These are phyloP conservation scores for Protodeltote pygarga DNA, from an alignment of 2,888 invertebrate genomes.

Conservation along the genomic window DNA sequence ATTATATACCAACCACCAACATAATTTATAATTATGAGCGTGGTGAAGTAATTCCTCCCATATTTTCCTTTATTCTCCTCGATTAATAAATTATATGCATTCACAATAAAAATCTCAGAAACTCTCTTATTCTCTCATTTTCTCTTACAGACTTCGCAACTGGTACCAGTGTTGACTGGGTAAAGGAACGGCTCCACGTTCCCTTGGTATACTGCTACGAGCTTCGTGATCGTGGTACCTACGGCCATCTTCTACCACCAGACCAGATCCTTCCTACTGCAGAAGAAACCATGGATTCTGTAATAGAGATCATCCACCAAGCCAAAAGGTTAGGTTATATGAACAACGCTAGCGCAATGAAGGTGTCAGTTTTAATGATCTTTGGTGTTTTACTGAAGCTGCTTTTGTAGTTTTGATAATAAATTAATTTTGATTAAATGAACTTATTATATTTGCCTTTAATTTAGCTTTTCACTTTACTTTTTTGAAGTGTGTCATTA, in stretches of 20 bases:
- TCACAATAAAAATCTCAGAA: no score
- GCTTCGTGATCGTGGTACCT: constrained; percentile 88
- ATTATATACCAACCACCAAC: no score
- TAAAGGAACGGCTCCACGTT: constrained; percentile 88
- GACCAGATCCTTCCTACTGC: constrained; percentile 89
- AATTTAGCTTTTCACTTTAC: no score
- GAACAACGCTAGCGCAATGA: constrained; percentile 31
- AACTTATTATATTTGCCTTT: no score
- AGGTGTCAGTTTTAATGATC: constrained; percentile 16
- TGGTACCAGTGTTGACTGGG: constrained; percentile 92
- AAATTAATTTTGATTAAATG: no score
- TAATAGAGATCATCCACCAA: constrained; percentile 72
- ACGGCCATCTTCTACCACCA: constrained; percentile 90
- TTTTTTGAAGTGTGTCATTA: no score
- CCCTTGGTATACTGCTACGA: constrained; percentile 91
- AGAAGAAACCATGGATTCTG: constrained; percentile 86
- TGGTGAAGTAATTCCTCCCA: no score
- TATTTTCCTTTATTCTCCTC: no score
- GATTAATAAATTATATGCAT: no score
- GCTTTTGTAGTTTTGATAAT: constrained; percentile 19
- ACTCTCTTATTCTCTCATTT: neutral
- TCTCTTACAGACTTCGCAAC: constrained; percentile 88
- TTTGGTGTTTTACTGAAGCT: constrained; percentile 16
- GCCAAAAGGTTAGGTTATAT: constrained; percentile 72
- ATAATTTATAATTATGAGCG: no score